phyloP scores from a whole-genome alignment of 2,113 vertebrate genomes.

The Nicator chloris region DNA sequence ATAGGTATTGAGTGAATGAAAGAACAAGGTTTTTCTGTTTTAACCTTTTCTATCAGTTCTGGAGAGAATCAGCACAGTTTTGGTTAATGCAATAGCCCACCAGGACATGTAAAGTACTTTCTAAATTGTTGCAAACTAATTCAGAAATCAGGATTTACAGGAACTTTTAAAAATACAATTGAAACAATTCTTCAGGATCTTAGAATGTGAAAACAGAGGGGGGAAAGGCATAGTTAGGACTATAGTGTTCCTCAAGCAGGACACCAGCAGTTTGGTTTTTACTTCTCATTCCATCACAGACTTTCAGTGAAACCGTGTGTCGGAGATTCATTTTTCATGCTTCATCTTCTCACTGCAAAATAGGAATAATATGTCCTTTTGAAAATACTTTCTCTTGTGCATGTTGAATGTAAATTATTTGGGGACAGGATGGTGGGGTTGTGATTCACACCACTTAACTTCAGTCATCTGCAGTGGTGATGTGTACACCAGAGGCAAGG shows the following conservation, averaged over 20 bases:
- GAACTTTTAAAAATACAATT: neutral
- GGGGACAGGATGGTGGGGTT: neutral
- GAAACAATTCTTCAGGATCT: neutral
- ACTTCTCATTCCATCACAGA: neutral
- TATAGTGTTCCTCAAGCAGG: neutral
- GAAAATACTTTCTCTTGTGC: neutral
- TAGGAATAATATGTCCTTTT: neutral
- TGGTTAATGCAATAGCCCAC: neutral
- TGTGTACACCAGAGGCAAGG: neutral
- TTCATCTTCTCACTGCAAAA: neutral
- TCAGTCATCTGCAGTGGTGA: neutral
- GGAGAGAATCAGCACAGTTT: neutral
- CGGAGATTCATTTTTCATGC: neutral
- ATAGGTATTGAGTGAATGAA: neutral
- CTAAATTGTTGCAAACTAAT: neutral
- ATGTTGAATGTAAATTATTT: neutral
- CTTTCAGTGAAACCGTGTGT: neutral
- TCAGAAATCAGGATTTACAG: neutral
- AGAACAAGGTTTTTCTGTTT: neutral
- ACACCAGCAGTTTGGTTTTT: neutral
- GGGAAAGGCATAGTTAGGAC: neutral
- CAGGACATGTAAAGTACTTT: neutral
- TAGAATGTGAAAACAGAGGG: neutral
- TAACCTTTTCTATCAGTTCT: neutral
- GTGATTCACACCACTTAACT: neutral